Evolutionary conservation across 2,113 vertebrate genomes (phyloP), one percentile per base, ranked within the genome.

Genomic region (Uropsilus gracilis): DNA sequence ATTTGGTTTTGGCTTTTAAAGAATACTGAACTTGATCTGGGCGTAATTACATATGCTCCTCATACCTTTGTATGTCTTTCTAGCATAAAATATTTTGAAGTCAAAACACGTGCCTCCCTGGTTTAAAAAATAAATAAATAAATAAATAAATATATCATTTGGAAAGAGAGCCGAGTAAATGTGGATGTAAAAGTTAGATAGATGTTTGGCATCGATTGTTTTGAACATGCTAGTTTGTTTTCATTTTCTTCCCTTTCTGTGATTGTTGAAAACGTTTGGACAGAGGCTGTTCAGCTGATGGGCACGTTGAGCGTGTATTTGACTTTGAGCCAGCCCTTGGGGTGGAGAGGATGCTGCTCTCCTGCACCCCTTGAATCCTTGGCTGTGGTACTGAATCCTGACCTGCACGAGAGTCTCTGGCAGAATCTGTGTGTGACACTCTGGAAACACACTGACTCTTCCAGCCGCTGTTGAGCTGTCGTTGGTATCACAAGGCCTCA

Each of bases 101-200:
- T 69, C 73, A 87, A 95, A 86, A 10, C 18, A 50, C 82, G 26
- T 8, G 22, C 2, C 4, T 73, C 32, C 3, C 32, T 73, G 18
- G 24, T 76, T 4, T 69, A 63, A 80, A 85, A 50, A 80, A 66
- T 42, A 34, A 28, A 53, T 13, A 63, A 55, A 55, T 13, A 55
- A 55, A 55, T 13, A 55, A 55, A 55, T 13, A 68, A 8, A 32
- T 14, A 3, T 3, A 13, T 14, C 66, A n/a, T 83, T 92, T 78
- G 75, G 63, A 57, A 50, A 82, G 57, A 90, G 7, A 34, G 16
- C 22, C 80, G 39, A 78, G 14, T 84, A 71, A 92, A 84, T 63
- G 46, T 95, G 46, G 50, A 63, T 63, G 17, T 83, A 73, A 87
- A 86, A 86, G 39, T 87, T 66, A 89, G 57, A 55, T 69, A 89